phyloP scores from a whole-genome alignment of 2,113 vertebrate genomes.

The Lampris incognitus region DNA sequence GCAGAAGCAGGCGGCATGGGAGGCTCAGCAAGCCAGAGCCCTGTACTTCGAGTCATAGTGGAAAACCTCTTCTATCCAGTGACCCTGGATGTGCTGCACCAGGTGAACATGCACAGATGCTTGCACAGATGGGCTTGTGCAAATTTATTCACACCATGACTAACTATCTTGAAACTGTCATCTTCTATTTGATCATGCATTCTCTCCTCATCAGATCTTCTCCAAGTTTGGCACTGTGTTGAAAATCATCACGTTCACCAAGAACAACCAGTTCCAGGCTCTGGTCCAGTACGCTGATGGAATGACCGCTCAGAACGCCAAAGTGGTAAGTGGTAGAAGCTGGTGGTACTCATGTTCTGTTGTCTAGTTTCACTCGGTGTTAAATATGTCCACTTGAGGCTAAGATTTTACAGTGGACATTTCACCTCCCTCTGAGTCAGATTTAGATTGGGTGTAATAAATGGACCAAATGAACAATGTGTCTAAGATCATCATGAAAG shows the following conservation, averaged over 20 bases:
- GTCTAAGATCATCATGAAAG: too few relatives aligned
- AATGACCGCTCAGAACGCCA: constrained; percentile 93
- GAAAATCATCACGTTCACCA: constrained; percentile 98
- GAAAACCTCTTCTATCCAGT: constrained; percentile 98
- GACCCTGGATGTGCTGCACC: constrained; percentile 96
- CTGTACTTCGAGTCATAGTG: constrained; percentile 94
- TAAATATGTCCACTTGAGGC: background rate
- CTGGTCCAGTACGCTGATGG: constrained; percentile 93
- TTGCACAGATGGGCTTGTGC: too few relatives aligned
- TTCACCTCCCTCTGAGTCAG: too few relatives aligned
- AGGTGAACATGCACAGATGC: constrained; percentile 81
- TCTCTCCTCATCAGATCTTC: constrained; percentile 86
- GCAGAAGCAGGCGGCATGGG: constrained; percentile 71
- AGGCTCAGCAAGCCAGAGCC: constrained; percentile 87
- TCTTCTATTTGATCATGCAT: background rate
- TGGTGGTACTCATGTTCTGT: background rate
- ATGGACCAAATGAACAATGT: too few relatives aligned
- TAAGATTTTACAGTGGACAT: background rate
- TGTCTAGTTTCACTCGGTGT: background rate
- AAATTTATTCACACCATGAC: too few relatives aligned
- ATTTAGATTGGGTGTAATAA: too few relatives aligned
- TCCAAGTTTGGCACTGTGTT: constrained; percentile 97
- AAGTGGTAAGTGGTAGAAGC: constrained; percentile 84
- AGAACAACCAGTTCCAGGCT: constrained; percentile 98
- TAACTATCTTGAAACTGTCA: too few relatives aligned